Base-by-base conservation (phyloP, 1,140 invertebrate species). In the Drosophila santomea region DNA sequence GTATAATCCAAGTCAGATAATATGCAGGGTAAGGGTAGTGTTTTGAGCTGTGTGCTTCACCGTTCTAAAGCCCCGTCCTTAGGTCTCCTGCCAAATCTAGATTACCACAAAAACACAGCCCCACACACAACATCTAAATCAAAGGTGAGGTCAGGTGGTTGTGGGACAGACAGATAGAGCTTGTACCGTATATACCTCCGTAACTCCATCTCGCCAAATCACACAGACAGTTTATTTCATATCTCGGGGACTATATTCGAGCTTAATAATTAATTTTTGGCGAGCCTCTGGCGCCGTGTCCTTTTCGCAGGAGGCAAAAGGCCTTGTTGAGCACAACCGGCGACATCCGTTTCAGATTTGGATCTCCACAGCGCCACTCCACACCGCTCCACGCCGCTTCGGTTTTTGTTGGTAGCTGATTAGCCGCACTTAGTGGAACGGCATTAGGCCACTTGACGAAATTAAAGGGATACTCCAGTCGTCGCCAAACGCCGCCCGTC, bases 401-500 rank as follows among this genome's bases (percentile, higher is more conserved):
- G 17, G 15, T 66, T 71, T 56, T 68, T 76, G 82, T 67, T 78
- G 74, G 72, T 77, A 78, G 73, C 69, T 88, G 84, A 88, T 88
- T 88, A 88, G 84, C 84, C 84, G 68, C 80, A 89, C 76, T 88
- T 89, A 84, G 84, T 88, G 84, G 80, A 88, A 80, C 73, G 77
- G 84, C 76, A 89, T 88, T 88, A 80, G 84, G 84, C 85, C 84
- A 89, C 80, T 84, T 84, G 84, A 84, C 82, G 68, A 86, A 85
- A 86, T 88, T 88, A 83, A 83, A 67, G 76, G 83, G 63, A 71
- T 79, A 76, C 54, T 4, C 39, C 23, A 11, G 41, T 15, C 28
- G 56, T 57, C 56, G 38, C 14, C 38, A 39, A 14, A 14, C 12
- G 38, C 14, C 38, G 38, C 4, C 5, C 5, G 5, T 39, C 39